Conservation (phyloP, 2,888 invertebrate species). For the Erebia ligea region DNA sequence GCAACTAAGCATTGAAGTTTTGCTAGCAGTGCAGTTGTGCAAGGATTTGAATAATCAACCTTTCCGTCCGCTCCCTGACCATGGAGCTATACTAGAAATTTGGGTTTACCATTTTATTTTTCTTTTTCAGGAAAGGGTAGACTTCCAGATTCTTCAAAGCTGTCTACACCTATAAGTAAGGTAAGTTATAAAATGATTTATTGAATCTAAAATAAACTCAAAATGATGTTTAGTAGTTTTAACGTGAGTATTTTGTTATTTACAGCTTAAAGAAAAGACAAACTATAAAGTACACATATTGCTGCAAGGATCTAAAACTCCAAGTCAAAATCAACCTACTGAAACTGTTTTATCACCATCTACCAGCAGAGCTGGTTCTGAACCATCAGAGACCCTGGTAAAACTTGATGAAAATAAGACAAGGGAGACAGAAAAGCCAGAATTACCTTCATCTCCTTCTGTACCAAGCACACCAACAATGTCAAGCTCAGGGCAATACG, state of each 20-base stretch:
- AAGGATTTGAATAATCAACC: too few species aligned
- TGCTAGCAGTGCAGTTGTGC: too few species aligned
- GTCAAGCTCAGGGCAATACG: constrained; percentile 73
- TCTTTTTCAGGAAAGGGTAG: constrained; percentile 15
- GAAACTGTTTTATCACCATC: constrained; percentile 55
- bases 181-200: constrained; percentile 44
- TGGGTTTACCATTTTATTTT: not conserved
- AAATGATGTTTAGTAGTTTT: not conserved
- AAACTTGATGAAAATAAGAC: constrained; percentile 42
- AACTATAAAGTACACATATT: constrained; percentile 86
- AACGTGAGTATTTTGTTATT: constrained; percentile 40
- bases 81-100: too few species aligned
- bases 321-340: constrained; percentile 46
- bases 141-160: constrained; percentile 43
- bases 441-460: constrained; percentile 26
- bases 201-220: constrained; percentile 12
- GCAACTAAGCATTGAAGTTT: too few species aligned
- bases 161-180: constrained; percentile 58
- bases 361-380: constrained; percentile 56
- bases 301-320: constrained; percentile 80
- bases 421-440: constrained; percentile 44
- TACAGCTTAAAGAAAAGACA: constrained; percentile 70
- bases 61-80: too few species aligned
- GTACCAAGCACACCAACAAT: constrained; percentile 51
- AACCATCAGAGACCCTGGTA: constrained; percentile 44